Base-by-base conservation (phyloP, 2,888 invertebrate genomes). In the Coelogynopora nodosa region DNA sequence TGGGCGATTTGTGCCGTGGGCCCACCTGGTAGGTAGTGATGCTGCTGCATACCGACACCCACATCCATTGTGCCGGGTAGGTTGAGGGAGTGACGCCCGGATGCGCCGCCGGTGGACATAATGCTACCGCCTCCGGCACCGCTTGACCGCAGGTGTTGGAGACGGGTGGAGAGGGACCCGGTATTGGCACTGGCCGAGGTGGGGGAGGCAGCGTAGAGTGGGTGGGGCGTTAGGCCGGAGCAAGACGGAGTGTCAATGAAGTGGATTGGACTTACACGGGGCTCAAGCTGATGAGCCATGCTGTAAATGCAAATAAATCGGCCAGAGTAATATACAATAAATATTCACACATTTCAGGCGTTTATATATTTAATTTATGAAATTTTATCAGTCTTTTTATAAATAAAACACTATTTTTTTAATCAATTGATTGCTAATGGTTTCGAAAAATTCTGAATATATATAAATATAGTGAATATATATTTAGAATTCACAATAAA, bases 111-210 rank as follows among this genome's bases (percentile, higher is more conserved):
- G 0, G 86, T 81, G 23, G 86, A 86, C 27, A 80, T 31, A 27
- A 80, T 80, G 31, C 30, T 28, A n/a, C 30, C 30, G 2, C 80
- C 80, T 5, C 23, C 86, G 23, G 80, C 31, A 27, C 86, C 86
- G 30, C 80, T 80, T 0, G 85, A 67, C 10, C 85, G 26, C n/a
- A 85, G 67, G 27, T 85, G 85, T 30, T 82, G 86, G 0, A 86
- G 31, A 13, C 86, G 81, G 1, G 82, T 30, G n/a, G 86, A 82
- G 27, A 85, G 67, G n/a, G 85, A 67, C n/a, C 85, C 85, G 5
- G 67, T 85, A 18, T 49, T 49, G 27, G 74, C 5, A 26, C 18
- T 74, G 74, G 74, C 5, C 18, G 23, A 74, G 23, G 74, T 74
- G 74, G 74, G 74, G 5, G 74, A 74, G 26, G 82, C 2, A 29